Evolutionary conservation across 2,113 vertebrate species (phyloP).

Genomic region (Hoplias malabaricus): DNA sequence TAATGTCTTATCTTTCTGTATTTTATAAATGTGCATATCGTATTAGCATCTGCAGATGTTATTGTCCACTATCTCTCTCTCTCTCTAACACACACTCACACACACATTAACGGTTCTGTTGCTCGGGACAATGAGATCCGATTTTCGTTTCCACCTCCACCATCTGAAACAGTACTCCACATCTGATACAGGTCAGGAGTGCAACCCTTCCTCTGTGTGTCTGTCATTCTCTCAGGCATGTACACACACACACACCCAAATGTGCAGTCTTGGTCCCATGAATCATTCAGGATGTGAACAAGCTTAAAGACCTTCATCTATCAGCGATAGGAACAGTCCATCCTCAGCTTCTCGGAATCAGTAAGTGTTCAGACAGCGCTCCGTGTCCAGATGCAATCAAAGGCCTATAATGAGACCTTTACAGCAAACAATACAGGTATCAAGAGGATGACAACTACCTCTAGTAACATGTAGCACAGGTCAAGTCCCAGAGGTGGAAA

Average conservation of each 20-base stretch:
- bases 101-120: not conserved
- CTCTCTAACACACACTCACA: not conserved
- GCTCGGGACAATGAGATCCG: not conserved
- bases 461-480: too few species aligned
- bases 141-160: not conserved
- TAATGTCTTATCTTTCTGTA: too few species aligned
- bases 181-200: conserved; percentile 15
- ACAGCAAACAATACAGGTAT: not conserved
- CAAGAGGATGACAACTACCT: not conserved
- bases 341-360: not conserved
- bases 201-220: conserved; percentile 5
- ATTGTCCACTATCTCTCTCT: too few species aligned
- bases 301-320: conserved; percentile 22
- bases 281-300: conserved; percentile 18
- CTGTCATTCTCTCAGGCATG: not conserved
- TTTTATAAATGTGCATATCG: too few species aligned
- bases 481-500: not conserved
- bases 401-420: not conserved
- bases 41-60: too few species aligned
- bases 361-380: not conserved
- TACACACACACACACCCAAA: conserved; percentile 12
- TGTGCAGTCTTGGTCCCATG: not conserved
- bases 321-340: conserved; percentile 7
- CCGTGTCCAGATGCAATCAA: not conserved
- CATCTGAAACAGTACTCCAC: conserved; percentile 8